Evolutionary conservation across 2,797 vertebrate genomes (phyloP).

Genomic region (Hemitrygon akajei): DNA sequence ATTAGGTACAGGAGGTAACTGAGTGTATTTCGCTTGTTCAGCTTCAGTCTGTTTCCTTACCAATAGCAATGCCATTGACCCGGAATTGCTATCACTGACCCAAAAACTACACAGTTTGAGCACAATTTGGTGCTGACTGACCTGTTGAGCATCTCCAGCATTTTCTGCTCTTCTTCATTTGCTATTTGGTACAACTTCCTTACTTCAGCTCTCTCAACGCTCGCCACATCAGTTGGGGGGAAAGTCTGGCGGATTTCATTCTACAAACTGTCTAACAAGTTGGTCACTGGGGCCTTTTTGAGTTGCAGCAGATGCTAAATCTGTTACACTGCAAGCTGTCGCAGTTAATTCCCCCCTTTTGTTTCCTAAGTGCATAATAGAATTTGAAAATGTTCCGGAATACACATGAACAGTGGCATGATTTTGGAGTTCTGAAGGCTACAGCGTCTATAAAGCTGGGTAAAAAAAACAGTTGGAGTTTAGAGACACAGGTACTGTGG

Average conservation of each 20-base stretch:
- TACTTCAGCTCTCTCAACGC: neutral
- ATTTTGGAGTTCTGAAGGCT: neutral
- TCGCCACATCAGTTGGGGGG: neutral
- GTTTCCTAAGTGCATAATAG: neutral
- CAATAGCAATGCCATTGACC: too few species aligned
- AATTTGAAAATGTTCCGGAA: slow-evolving; percentile 18
- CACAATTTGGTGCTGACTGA: too few species aligned
- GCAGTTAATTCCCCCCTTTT: neutral
- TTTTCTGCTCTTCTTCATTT: neutral
- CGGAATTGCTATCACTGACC: too few species aligned
- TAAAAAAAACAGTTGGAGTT: neutral
- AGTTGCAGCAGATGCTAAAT: slow-evolving; percentile 16
- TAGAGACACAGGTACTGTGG: neutral
- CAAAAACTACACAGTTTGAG: too few species aligned
- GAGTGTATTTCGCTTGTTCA: too few species aligned
- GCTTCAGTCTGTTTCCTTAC: too few species aligned
- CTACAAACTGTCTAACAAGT: neutral
- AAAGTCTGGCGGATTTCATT: neutral
- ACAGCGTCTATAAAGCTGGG: neutral
- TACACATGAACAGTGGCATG: neutral
- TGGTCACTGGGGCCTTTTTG: neutral
- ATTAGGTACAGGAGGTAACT: too few species aligned
- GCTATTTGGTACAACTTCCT: neutral
- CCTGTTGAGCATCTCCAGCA: too few species aligned
- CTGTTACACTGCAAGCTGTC: slow-evolving; percentile 11